Conservation (phyloP, 2,888 invertebrate genomes). For the Rosalia funebris region DNA sequence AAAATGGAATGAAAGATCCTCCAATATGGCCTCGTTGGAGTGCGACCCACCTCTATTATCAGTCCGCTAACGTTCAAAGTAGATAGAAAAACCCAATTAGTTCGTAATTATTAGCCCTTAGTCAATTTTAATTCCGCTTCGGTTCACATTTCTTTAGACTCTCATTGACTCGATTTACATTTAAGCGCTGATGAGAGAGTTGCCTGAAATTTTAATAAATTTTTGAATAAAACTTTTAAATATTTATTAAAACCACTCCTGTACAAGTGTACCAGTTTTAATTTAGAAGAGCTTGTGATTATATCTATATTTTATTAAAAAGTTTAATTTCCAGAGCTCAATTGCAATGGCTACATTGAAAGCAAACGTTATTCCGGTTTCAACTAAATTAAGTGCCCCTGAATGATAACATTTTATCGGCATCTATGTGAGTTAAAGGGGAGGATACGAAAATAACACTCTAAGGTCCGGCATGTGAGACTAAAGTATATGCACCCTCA, state of each 20-base stretch:
- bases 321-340: background rate
- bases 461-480: no score
- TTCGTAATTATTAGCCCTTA: slow-evolving; percentile 30
- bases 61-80: slow-evolving; percentile 29
- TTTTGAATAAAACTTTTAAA: slow-evolving; percentile 18
- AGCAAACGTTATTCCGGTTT: background rate
- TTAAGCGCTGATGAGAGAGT: slow-evolving; percentile 19
- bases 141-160: slow-evolving; percentile 25
- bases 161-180: slow-evolving; percentile 27
- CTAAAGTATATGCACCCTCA: no score
- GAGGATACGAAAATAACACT: no score
- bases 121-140: slow-evolving; percentile 29
- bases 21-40: slow-evolving; percentile 26
- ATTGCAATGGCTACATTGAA: background rate
- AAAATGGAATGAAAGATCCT: slow-evolving; percentile 35
- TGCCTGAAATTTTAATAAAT: slow-evolving; percentile 17
- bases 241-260: slow-evolving; percentile 19
- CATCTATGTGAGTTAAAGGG: no score
- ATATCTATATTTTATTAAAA: slow-evolving; percentile 7
- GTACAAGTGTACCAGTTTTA: slow-evolving; percentile 1
- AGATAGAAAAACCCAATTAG: slow-evolving; percentile 39
- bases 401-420: background rate
- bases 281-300: slow-evolving; percentile 1
- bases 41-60: slow-evolving; percentile 35
- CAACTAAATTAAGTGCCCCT: background rate